Evolutionary conservation across 2,888 invertebrate genomes (phyloP).

Genomic region (Lymantria dispar): DNA sequence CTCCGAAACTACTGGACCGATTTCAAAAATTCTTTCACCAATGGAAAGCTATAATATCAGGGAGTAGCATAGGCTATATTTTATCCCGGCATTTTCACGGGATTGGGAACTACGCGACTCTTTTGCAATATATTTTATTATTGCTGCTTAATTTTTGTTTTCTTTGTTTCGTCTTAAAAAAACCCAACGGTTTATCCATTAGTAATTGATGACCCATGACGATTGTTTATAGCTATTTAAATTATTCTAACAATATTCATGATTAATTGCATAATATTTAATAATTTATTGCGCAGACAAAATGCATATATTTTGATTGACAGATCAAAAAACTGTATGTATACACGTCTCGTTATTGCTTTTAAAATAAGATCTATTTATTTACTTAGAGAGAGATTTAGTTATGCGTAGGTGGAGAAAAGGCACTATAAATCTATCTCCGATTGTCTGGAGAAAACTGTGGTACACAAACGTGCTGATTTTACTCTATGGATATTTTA

Average conservation of each 20-base stretch:
- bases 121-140: too few relatives aligned
- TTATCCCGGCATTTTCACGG: too few relatives aligned
- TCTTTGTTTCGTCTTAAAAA: too few relatives aligned
- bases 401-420: slow-evolving; percentile 54
- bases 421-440: slow-evolving; percentile 65
- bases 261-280: not conserved
- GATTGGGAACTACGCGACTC: too few relatives aligned
- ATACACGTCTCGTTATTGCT: not conserved
- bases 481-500: slow-evolving; percentile 39
- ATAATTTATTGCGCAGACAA: not conserved
- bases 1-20: too few relatives aligned
- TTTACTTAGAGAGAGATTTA: slow-evolving; percentile 36
- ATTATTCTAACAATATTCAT: slow-evolving; percentile 7
- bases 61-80: too few relatives aligned
- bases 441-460: slow-evolving; percentile 62
- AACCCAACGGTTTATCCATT: too few relatives aligned
- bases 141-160: too few relatives aligned
- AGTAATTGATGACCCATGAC: too few relatives aligned
- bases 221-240: not conserved
- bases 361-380: slow-evolving; percentile 23
- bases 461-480: slow-evolving; percentile 51
- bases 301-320: slow-evolving; percentile 5
- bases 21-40: too few relatives aligned
- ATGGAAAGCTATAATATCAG: too few relatives aligned
- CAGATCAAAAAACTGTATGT: slow-evolving; percentile 1